phyloP scores from a whole-genome alignment of 2,888 invertebrate species.

The Leptinotarsa juncta region DNA sequence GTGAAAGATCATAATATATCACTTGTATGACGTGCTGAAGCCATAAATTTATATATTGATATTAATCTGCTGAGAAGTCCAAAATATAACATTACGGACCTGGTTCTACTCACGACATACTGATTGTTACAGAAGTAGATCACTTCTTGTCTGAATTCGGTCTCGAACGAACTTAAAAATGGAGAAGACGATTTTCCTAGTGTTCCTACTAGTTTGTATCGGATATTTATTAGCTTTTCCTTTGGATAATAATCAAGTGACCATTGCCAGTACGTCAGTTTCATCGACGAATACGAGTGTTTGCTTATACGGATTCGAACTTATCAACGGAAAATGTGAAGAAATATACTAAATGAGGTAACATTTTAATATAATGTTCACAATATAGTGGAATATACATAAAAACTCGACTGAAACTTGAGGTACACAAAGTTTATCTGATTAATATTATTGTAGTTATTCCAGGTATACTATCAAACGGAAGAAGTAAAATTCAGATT shows the following conservation, averaged over 20 bases:
- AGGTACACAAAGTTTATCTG: too few relatives aligned
- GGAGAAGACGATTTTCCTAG: conserved; percentile 19
- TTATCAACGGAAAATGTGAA: conserved; percentile 11
- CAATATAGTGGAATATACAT: background rate
- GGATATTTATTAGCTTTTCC: conserved; percentile 18
- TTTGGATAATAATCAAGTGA: background rate
- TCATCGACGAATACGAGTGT: conserved; percentile 3
- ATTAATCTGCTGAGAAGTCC: background rate
- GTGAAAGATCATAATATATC: too few relatives aligned
- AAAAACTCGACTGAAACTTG: background rate
- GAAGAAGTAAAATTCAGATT: too few relatives aligned
- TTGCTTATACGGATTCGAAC: conserved; percentile 25
- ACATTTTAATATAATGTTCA: background rate
- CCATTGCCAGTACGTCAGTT: background rate
- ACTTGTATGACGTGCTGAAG: too few relatives aligned
- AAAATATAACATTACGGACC: conserved; percentile 15
- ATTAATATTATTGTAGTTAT: too few relatives aligned
- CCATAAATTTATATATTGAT: too few relatives aligned
- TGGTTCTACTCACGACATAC: background rate
- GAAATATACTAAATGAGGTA: conserved; percentile 20
- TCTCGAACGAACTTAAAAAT: conserved; percentile 21
- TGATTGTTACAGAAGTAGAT: conserved; percentile 14
- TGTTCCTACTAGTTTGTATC: conserved; percentile 18
- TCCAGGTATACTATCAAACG: too few relatives aligned
- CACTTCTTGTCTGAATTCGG: conserved; percentile 20